Conservation (phyloP, 2,888 invertebrate species). For the Acrocera orbiculus region DNA sequence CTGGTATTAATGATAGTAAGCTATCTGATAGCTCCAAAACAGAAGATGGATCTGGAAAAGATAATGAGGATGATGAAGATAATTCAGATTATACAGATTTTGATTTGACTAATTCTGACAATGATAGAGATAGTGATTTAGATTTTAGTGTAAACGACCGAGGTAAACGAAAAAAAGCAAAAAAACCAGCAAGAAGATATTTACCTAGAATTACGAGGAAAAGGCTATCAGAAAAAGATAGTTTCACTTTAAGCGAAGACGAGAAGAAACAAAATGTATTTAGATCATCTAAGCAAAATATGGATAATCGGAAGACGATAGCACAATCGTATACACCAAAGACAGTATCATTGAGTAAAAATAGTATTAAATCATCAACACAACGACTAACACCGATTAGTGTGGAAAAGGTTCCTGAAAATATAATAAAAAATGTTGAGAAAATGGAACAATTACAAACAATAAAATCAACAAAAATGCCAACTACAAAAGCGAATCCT, state of each 20-base stretch:
- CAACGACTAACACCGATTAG: too few species aligned
- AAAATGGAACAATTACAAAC: too few species aligned
- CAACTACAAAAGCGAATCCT: too few species aligned
- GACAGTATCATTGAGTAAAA: too few species aligned
- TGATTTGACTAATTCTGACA: constrained; percentile 35
- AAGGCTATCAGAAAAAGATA: constrained; percentile 10
- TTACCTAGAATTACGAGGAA: constrained; percentile 10
- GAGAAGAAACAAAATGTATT: constrained; percentile 4
- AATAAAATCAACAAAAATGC: too few species aligned
- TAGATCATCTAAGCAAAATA: too few species aligned
- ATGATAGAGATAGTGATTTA: constrained; percentile 41
- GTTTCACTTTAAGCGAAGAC: constrained; percentile 6
- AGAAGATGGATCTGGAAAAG: constrained; percentile 6
- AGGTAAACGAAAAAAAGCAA: constrained; percentile 18
- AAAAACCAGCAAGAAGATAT: constrained; percentile 9
- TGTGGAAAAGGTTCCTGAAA: too few species aligned
- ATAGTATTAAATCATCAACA: too few species aligned
- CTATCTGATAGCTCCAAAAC: neutral
- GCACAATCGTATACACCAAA: too few species aligned
- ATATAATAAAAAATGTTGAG: too few species aligned
- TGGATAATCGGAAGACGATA: too few species aligned
- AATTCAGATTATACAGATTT: constrained; percentile 34
- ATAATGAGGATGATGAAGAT: constrained; percentile 29
- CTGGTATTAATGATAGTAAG: neutral
- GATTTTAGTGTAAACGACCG: constrained; percentile 42